phyloP scores from a whole-genome alignment of 2,797 vertebrate genomes.

The Hydrocynus forskahlii region DNA sequence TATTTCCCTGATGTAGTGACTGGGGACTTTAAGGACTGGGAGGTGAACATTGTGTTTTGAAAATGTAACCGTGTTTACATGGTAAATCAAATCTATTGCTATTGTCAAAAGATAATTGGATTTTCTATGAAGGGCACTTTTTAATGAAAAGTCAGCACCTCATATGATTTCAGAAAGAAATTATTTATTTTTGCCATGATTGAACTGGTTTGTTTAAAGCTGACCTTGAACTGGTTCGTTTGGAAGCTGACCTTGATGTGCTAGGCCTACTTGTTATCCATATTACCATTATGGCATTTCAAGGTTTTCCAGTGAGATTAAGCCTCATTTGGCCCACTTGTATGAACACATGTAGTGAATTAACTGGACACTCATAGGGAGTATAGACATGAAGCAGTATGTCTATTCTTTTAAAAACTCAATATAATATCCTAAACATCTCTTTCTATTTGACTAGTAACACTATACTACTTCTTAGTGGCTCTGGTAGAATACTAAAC shows the following conservation, averaged over 20 bases:
- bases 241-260: neutral
- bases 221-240: neutral
- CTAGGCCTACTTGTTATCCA: neutral
- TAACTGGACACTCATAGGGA: slow-evolving; percentile 14
- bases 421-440: neutral
- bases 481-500: slow-evolving; percentile 9
- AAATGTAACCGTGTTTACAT: no score
- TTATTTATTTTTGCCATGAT: neutral
- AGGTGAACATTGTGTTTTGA: no score
- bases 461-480: neutral
- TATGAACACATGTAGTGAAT: neutral
- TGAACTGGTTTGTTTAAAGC: neutral
- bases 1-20: no score
- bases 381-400: neutral
- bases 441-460: neutral
- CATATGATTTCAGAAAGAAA: neutral
- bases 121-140: neutral
- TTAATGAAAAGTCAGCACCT: slow-evolving; percentile 13
- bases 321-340: neutral
- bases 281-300: slow-evolving; percentile 2
- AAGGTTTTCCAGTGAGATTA: neutral
- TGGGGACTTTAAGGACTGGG: no score
- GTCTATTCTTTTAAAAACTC: slow-evolving; percentile 1
- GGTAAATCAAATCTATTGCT: no score
- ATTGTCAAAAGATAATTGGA: neutral